These are phyloP conservation scores for Hecatera dysodea DNA, from an alignment of 2,888 invertebrate genomes.

Conservation along the genomic window DNA sequence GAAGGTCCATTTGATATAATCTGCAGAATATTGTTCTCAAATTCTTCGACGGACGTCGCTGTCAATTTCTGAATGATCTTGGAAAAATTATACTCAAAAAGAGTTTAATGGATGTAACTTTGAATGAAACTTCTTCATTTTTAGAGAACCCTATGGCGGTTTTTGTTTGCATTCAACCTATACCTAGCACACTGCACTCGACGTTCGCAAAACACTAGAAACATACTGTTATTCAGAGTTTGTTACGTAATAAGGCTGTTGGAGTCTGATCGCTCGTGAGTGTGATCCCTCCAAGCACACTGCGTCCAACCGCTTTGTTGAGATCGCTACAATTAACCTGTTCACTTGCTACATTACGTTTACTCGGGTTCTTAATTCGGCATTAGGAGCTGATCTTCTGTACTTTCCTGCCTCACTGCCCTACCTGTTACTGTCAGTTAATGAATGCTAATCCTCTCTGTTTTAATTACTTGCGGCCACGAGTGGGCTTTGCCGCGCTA, in stretches of 20 bases:
- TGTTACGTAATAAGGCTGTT: not conserved
- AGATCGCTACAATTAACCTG: constrained; percentile 6
- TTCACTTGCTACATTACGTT: not conserved
- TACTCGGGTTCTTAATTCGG: not conserved
- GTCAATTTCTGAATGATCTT: no score
- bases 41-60: no score
- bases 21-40: not conserved
- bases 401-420: not conserved
- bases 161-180: no score
- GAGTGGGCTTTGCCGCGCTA: constrained; percentile 28
- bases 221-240: not conserved
- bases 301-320: not conserved
- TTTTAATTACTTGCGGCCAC: constrained; percentile 55
- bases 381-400: constrained; percentile 18
- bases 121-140: no score
- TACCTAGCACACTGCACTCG: no score
- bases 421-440: constrained; percentile 48
- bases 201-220: not conserved
- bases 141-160: no score
- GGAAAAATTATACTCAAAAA: no score
- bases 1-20: not conserved
- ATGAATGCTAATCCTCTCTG: constrained; percentile 49
- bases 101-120: not conserved
- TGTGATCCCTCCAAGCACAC: not conserved
- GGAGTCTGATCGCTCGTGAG: not conserved